Base-by-base conservation (phyloP, 2,113 vertebrate species). In the Podiceps cristatus region DNA sequence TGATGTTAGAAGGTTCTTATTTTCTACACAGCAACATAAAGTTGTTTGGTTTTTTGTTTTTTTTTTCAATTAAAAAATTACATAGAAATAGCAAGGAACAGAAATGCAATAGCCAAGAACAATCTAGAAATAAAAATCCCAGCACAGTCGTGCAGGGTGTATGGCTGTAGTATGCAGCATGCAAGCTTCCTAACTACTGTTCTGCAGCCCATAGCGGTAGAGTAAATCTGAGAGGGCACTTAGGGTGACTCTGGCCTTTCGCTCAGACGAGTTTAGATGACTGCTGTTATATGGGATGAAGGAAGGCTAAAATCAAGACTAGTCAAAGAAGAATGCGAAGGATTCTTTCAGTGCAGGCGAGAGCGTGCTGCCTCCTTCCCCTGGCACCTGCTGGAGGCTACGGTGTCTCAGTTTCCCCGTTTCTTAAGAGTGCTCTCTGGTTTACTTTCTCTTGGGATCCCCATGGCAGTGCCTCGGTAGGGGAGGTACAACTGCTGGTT, bases 251-350 rank as follows among this genome's bases (percentile, higher is more conserved):
- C 75, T 94, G 56, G 84, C 91, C 73, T 75, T 91, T 71, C 1
- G 3, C 58, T 94, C 35, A 85, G 88, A 13, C 90, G 82, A 74
- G 84, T 91, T 81, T 60, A 77, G 87, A 67, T 40, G 6, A 15
- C 80, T 93, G 64, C 40, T 89, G 28, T 84, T 95, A 27, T 7
- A 60, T 59, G 63, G 79, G 79, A 59, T 94, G 86, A 96, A 77
- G 88, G 77, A 78, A 74, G 56, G 80, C 73, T 81, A 56, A 94
- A 86, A 81, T 89, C 42, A 94, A 89, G 68, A 40, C 33, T 42
- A 68, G 73, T 87, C 74, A 68, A 95, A 84, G 92, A 94, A 88
- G 83, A 94, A 89, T 92, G 94, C 80, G 59, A 89, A 93, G 89
- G 85, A 78, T 89, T 87, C 86, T 74, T 88, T 52, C 78, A 31